Percentiles rank a stretch among this genome's conserved stretches.
These are phyloP conservation scores for Dione vanillae DNA, from an alignment of 2,888 invertebrate genomes.

Conservation along the genomic window DNA sequence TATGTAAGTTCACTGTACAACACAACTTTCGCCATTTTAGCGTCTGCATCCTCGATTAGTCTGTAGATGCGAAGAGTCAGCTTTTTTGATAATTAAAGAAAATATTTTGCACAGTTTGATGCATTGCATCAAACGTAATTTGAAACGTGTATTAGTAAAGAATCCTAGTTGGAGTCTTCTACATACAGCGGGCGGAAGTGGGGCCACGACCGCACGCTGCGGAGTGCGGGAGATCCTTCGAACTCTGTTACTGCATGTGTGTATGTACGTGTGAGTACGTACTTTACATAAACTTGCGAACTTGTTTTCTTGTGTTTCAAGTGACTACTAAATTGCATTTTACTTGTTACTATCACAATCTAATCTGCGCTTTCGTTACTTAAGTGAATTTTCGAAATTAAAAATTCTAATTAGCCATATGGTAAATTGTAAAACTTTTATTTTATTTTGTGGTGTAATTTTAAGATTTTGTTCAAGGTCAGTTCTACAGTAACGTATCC, in stretches of 20 bases:
- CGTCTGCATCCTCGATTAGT: neutral
- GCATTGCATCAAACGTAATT: slow-evolving; percentile 1
- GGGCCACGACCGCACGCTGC: slow-evolving; percentile 11
- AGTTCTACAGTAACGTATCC: neutral
- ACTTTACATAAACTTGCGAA: neutral
- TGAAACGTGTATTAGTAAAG: neutral
- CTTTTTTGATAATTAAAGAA: too few relatives aligned
- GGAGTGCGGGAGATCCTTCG: neutral
- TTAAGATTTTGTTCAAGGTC: neutral
- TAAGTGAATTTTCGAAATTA: too few relatives aligned
- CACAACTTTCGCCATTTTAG: too few relatives aligned
- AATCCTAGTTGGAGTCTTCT: neutral
- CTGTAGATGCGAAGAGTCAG: neutral
- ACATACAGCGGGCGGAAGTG: neutral
- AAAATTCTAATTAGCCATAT: too few relatives aligned
- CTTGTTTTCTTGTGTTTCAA: slow-evolving; percentile 15
- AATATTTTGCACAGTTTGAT: neutral
- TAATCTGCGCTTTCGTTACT: too few relatives aligned
- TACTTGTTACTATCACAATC: neutral
- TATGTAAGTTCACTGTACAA: too few relatives aligned
- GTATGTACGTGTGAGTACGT: neutral
- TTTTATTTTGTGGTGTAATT: neutral
- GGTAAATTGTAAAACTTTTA: too few relatives aligned
- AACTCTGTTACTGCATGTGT: neutral
- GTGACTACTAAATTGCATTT: neutral